These are phyloP conservation scores for Hyaena hyaena DNA, from an alignment of 2,113 vertebrate genomes.

Conservation along the genomic window DNA sequence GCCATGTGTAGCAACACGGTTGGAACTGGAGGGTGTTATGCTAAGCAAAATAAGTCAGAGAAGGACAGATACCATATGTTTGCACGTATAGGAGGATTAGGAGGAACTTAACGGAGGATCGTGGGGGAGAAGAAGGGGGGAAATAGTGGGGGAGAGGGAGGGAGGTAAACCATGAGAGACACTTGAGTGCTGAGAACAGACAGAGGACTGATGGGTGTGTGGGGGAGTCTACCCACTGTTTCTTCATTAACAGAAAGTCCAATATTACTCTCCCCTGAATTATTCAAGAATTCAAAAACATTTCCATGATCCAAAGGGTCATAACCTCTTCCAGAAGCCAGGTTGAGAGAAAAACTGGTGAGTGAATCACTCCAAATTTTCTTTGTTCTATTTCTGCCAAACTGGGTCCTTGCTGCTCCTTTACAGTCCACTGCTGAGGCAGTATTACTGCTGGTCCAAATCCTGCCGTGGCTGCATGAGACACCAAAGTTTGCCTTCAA, in stretches of 20 bases:
- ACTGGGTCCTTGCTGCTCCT: neutral
- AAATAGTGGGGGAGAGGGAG: too few species aligned
- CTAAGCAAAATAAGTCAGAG: too few species aligned
- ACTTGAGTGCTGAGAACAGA: too few species aligned
- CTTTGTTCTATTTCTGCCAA: neutral
- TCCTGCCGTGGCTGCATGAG: neutral
- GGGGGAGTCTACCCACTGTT: neutral
- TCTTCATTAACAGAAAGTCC: neutral
- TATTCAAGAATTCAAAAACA: constrained; percentile 39
- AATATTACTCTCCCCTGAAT: neutral
- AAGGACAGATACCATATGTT: too few species aligned
- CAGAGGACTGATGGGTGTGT: too few species aligned
- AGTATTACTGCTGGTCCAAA: neutral
- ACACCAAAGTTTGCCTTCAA: neutral
- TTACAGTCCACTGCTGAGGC: neutral
- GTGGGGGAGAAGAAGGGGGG: too few species aligned
- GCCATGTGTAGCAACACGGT: too few species aligned
- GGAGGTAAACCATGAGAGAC: too few species aligned
- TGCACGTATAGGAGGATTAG: too few species aligned
- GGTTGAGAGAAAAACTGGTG: neutral
- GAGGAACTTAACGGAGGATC: too few species aligned
- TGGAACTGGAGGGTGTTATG: too few species aligned
- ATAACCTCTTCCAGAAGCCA: neutral
- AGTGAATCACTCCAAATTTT: neutral
- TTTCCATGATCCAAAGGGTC: neutral